Base-by-base conservation (phyloP, 35 echinoderm and acorn worm species). In the Chiridota heheva region DNA sequence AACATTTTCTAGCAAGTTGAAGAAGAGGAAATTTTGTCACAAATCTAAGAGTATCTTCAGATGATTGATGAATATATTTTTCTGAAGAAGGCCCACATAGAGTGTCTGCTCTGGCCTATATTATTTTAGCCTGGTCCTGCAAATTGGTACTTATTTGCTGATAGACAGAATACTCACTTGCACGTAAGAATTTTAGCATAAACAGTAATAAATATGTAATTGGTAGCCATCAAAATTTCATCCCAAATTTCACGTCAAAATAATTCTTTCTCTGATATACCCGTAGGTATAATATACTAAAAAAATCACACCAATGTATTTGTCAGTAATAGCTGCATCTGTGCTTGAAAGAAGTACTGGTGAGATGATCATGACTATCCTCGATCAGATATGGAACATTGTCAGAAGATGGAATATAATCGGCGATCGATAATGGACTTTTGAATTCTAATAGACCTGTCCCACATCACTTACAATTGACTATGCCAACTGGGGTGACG, bases 391-490 rank as follows among this genome's bases (percentile, higher is more conserved):
- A 67, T 8, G 3, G 39, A n/a, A 71, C 5, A 71, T 20, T 22
- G 10, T 71, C 68, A 42, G 86, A 15, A 36, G 77, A 68, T 26
- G 86, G 86, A 55, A 81, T 48, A 31, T 27, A 17, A 28, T 44
- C 39, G 1, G 75, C 24, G 29, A n/a, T 36, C 7, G 63, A 60
- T 6, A 78, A 17, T 16, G 86, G 76, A 44, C 86, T 81, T 46
- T 90, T 90, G 10, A 85, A 78, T 42, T 90, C 88, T 30, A 77
- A 17, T 4, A 79, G 38, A 5, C 81, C 72, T 7, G 28, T 42
- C 36, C 63, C 87, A 59, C 82, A 77, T 73, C 88, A 91, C 31
- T 71, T 62, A 58, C 89, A 91, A 7, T 12, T 72, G 5, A 72
- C 82, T 2, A 91, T 67, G 10, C 82, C 82, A 60, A 86, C 89